phyloP scores from a whole-genome alignment of 2,113 vertebrate genomes.

The Xerus inauris region DNA sequence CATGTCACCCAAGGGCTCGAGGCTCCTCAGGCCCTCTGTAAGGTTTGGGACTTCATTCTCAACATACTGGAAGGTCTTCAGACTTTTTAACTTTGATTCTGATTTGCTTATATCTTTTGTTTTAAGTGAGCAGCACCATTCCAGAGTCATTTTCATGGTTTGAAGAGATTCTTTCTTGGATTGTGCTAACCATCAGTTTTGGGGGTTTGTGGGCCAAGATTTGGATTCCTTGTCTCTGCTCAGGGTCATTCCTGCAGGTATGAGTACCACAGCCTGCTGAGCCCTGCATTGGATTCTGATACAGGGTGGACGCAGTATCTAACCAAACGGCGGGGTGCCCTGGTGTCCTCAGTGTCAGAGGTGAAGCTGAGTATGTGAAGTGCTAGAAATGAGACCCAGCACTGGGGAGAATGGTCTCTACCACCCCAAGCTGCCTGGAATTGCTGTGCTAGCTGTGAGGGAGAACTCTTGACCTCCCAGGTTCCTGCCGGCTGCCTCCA shows the following conservation, averaged over 20 bases:
- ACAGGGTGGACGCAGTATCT: not conserved
- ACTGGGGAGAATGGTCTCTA: not conserved
- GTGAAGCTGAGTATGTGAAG: not conserved
- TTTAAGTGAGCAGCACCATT: not conserved
- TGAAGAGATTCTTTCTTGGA: not conserved
- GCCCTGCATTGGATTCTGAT: not conserved
- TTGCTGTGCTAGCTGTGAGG: not conserved
- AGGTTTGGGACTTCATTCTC: not conserved
- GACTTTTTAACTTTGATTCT: not conserved
- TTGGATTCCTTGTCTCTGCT: not conserved
- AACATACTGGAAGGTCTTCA: not conserved
- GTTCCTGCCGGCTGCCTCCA: not conserved
- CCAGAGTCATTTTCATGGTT: not conserved
- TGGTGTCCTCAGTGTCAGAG: too few relatives aligned
- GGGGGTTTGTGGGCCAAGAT: not conserved
- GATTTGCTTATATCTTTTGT: not conserved
- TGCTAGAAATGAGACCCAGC: not conserved
- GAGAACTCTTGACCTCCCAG: not conserved
- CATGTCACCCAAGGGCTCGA: not conserved
- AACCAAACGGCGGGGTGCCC: not conserved
- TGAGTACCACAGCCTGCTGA: too few relatives aligned
- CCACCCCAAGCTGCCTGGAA: not conserved
- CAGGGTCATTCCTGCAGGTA: fast-evolving
- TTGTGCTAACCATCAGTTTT: too few relatives aligned
- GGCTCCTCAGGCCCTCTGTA: not conserved